Conservation (phyloP, 1,140 invertebrate species). For the Sarcophaga bullata region DNA sequence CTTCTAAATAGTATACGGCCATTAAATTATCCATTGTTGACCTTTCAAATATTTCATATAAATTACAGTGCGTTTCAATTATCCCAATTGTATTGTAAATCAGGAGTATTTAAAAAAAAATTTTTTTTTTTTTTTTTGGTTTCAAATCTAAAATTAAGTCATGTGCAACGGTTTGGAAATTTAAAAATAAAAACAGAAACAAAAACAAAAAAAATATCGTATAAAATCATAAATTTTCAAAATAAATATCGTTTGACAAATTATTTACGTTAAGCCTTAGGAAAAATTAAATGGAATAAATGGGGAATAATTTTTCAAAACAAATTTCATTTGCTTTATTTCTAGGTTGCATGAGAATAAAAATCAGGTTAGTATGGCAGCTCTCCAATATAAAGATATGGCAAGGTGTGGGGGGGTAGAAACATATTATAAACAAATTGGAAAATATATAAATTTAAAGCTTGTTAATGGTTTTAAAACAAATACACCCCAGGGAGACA, state of each 20-base stretch:
- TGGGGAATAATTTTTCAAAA: neutral
- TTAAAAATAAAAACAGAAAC: neutral
- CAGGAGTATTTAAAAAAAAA: neutral
- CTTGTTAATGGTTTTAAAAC: conserved; percentile 4
- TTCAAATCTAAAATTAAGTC: conserved; percentile 5
- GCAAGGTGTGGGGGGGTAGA: too few species aligned
- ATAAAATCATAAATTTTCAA: neutral
- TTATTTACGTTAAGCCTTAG: neutral
- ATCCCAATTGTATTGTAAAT: neutral
- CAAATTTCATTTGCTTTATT: too few species aligned
- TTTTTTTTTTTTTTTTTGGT: neutral
- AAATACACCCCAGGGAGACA: conserved; percentile 6
- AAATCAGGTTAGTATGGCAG: conserved; percentile 13
- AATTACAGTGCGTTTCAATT: neutral
- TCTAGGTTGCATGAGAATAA: neutral
- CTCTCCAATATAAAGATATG: neutral
- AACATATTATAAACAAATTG: neutral
- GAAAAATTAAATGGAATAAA: neutral
- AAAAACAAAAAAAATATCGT: too few species aligned
- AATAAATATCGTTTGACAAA: conserved; percentile 8
- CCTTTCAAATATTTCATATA: too few species aligned
- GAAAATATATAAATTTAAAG: neutral
- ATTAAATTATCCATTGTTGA: too few species aligned
- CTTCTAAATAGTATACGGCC: too few species aligned
- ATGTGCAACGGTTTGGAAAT: conserved; percentile 4